phyloP scores from a whole-genome alignment of 2,888 invertebrate species.

The Yponomeuta malinellus region DNA sequence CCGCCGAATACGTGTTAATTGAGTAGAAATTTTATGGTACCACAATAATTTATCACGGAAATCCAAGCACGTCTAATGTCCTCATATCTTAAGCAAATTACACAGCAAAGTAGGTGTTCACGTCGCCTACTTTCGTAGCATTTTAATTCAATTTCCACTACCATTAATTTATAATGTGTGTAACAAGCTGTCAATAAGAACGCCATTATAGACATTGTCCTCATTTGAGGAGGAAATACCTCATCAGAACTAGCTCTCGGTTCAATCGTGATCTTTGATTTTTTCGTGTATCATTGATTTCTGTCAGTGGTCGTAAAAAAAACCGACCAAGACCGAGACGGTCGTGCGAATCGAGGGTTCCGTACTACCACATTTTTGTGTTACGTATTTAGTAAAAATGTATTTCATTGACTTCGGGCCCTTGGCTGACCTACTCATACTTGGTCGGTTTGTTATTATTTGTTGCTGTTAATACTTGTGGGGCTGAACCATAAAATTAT shows the following conservation, averaged over 20 bases:
- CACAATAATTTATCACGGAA: background rate
- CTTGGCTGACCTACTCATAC: too few species aligned
- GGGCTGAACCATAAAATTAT: too few species aligned
- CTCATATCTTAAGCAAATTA: background rate
- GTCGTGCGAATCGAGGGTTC: too few species aligned
- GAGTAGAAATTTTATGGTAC: background rate
- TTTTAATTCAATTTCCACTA: background rate
- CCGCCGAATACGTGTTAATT: background rate
- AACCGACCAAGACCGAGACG: too few species aligned
- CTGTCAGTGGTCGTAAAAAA: constrained; percentile 1
- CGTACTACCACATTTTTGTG: too few species aligned
- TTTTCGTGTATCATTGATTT: constrained; percentile 21
- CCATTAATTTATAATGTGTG: background rate
- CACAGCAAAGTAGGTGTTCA: background rate
- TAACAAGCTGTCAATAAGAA: constrained; percentile 3
- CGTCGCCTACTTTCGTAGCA: background rate
- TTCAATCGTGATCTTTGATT: constrained; percentile 41
- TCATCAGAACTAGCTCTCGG: background rate
- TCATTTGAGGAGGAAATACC: constrained; percentile 8
- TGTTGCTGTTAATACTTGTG: too few species aligned
- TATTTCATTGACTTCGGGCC: too few species aligned
- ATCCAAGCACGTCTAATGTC: background rate
- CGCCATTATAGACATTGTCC: constrained; percentile 9
- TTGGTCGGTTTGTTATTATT: too few species aligned
- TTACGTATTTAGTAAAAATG: too few species aligned